Percentiles rank a stretch among this genome's conserved stretches.
Conservation (phyloP, 1,140 invertebrate genomes). For the Lordiphosa mommai region DNA sequence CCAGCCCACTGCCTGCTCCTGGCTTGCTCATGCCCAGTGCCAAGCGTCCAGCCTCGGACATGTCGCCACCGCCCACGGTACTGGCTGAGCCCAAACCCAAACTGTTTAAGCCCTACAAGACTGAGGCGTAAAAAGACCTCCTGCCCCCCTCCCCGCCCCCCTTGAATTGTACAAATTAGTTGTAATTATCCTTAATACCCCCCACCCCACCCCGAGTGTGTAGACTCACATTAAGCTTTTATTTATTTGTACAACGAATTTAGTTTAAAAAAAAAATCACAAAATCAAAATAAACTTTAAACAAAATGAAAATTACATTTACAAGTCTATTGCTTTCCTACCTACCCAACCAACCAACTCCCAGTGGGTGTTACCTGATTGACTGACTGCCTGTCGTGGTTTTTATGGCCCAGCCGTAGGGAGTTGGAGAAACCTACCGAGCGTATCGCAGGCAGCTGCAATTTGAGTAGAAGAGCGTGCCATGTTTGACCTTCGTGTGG, state of each 20-base stretch:
- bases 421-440: too few relatives aligned
- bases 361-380: slow-evolving; percentile 17
- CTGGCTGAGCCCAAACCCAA: slow-evolving; percentile 82
- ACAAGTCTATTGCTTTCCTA: too few relatives aligned
- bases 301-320: slow-evolving; percentile 7
- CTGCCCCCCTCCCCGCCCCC: not conserved
- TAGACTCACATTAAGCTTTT: slow-evolving; percentile 26
- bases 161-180: slow-evolving; percentile 67
- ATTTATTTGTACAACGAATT: slow-evolving; percentile 47
- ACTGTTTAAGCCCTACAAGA: slow-evolving; percentile 86
- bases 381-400: too few relatives aligned
- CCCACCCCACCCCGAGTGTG: slow-evolving; percentile 19
- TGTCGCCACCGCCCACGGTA: slow-evolving; percentile 53
- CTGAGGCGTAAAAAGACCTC: slow-evolving; percentile 80
- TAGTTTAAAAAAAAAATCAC: slow-evolving; percentile 12
- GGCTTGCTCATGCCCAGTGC: slow-evolving; percentile 59
- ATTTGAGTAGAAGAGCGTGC: slow-evolving; percentile 15
- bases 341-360: too few relatives aligned
- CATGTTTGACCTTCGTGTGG: slow-evolving; percentile 37
- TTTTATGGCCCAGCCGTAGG: slow-evolving; percentile 32
- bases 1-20: slow-evolving; percentile 52
- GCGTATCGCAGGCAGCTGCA: slow-evolving; percentile 14
- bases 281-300: slow-evolving; percentile 16
- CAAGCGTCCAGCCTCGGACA: slow-evolving; percentile 62
- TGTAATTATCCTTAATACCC: slow-evolving; percentile 9